Percentiles rank a stretch among this genome's conserved stretches.
Evolutionary conservation across 2,888 invertebrate species (phyloP).

Genomic region (Orthosia cruda): DNA sequence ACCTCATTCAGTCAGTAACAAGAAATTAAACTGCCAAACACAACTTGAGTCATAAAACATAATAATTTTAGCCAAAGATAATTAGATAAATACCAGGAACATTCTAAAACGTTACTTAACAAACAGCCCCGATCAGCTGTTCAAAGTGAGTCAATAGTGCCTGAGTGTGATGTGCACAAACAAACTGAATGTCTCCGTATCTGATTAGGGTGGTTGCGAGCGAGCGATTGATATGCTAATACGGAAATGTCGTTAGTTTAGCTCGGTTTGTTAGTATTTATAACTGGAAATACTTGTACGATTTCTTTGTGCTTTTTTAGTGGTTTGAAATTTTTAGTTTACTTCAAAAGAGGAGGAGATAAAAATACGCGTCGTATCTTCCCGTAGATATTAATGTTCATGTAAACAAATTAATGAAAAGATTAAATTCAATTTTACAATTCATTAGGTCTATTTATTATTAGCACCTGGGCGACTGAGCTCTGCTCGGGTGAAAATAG

Average conservation of each 20-base stretch:
- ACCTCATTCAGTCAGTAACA: background rate
- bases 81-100: slow-evolving; percentile 14
- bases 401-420: too few relatives aligned
- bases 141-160: slow-evolving; percentile 55
- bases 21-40: background rate
- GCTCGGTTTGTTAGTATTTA: background rate
- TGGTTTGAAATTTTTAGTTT: too few relatives aligned
- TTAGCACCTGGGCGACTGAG: too few relatives aligned
- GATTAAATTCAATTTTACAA: too few relatives aligned
- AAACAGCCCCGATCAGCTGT: slow-evolving; percentile 18
- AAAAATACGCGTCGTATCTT: too few relatives aligned
- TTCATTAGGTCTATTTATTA: too few relatives aligned
- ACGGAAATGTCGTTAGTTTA: slow-evolving; percentile 1
- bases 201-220: slow-evolving; percentile 35
- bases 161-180: slow-evolving; percentile 44
- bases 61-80: too few relatives aligned
- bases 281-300: background rate
- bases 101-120: slow-evolving; percentile 16
- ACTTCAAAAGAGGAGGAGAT: too few relatives aligned
- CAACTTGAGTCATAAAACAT: background rate
- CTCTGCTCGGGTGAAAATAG: too few relatives aligned
- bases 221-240: slow-evolving; percentile 41
- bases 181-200: slow-evolving; percentile 33
- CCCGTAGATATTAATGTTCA: too few relatives aligned
- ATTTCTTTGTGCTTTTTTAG: background rate